A percentile compares a stretch with the other conserved stretches of the same genome.
phyloP scores from a whole-genome alignment of 2,797 vertebrate genomes.

The Onychomys arenicola region DNA sequence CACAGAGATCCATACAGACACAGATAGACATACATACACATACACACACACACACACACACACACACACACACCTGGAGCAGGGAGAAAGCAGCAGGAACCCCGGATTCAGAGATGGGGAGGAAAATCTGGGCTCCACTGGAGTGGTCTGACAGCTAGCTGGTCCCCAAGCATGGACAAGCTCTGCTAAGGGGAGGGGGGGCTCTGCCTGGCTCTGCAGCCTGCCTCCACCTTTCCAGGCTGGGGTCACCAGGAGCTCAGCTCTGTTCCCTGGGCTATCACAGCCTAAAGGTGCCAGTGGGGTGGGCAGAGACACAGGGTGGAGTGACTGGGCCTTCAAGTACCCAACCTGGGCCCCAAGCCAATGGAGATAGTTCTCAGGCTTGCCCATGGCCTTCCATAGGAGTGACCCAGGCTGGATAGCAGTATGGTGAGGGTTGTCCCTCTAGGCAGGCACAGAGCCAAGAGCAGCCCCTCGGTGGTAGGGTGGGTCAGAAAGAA shows the following conservation, averaged over 20 bases:
- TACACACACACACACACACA: too few species aligned
- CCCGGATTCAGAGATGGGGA: background rate
- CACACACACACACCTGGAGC: too few species aligned
- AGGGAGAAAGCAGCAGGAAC: background rate
- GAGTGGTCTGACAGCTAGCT: background rate
- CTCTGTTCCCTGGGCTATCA: background rate
- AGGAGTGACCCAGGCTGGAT: background rate
- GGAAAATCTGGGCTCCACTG: background rate
- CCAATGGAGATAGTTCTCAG: rapidly evolving
- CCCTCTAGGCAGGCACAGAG: background rate
- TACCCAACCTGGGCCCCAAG: background rate
- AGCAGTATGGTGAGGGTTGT: rapidly evolving
- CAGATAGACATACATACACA: rapidly evolving
- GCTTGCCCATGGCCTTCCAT: background rate
- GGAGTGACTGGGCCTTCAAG: background rate
- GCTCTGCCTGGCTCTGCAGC: background rate
- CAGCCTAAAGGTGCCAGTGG: background rate
- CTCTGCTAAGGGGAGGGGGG: background rate
- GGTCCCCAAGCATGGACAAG: background rate
- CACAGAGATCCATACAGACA: background rate
- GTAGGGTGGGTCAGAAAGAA: background rate
- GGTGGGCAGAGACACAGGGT: background rate
- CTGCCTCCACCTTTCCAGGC: background rate
- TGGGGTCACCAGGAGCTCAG: background rate
- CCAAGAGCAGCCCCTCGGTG: background rate